Conservation (phyloP, 2,797 vertebrate species). For the Agapornis canus region DNA sequence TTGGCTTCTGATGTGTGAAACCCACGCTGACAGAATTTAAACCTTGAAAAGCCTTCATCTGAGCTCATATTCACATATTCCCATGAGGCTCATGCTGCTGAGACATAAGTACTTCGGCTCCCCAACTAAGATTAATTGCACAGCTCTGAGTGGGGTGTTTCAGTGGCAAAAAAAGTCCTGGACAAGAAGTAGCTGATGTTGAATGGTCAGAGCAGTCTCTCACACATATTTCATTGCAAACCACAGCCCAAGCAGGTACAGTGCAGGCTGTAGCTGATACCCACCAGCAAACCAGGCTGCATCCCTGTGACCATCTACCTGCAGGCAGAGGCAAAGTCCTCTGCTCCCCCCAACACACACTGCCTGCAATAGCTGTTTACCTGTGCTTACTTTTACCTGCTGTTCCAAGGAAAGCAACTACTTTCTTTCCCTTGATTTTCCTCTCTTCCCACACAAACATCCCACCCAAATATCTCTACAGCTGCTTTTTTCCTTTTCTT, state of each 20-base stretch:
- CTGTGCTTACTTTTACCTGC: background rate
- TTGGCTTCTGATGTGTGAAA: background rate
- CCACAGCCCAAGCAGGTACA: fast-evolving
- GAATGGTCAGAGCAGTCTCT: background rate
- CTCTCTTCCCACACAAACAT: slow-evolving; percentile 32
- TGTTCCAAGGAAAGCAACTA: slow-evolving; percentile 29
- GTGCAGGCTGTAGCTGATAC: background rate
- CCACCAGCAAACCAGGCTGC: background rate
- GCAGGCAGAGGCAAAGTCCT: background rate
- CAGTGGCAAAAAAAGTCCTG: background rate
- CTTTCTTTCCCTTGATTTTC: slow-evolving; percentile 17
- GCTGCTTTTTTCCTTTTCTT: background rate
- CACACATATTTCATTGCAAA: fast-evolving
- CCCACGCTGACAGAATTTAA: background rate
- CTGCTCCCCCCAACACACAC: fast-evolving
- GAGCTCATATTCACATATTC: background rate
- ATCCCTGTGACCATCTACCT: background rate
- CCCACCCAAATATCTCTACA: slow-evolving; percentile 25
- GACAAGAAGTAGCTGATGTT: background rate
- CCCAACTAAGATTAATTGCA: background rate
- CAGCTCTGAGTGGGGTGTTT: background rate
- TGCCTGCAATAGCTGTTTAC: background rate
- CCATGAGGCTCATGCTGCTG: background rate
- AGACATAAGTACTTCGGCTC: fast-evolving
- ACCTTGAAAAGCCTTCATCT: background rate